These are phyloP conservation scores for Microcebus jonahi DNA, from an alignment of 2,113 vertebrate species.

Conservation along the genomic window DNA sequence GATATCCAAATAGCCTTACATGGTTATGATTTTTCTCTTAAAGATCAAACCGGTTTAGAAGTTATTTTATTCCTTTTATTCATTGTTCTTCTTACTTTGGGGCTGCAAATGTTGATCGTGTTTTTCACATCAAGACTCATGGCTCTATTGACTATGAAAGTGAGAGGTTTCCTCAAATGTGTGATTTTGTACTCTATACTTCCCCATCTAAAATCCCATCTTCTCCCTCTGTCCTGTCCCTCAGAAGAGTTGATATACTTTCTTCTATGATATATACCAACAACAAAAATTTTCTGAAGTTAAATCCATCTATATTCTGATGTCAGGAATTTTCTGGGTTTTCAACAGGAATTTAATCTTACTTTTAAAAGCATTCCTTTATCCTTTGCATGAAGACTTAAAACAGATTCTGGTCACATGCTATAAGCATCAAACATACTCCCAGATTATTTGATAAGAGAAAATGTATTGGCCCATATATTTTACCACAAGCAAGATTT, in stretches of 20 bases:
- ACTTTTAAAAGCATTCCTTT: slow-evolving; percentile 51
- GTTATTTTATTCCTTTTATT: slow-evolving; percentile 22
- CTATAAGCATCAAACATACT: not conserved
- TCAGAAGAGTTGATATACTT: not conserved
- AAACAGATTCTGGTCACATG: slow-evolving; percentile 14
- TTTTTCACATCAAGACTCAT: not conserved
- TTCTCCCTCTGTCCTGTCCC: not conserved
- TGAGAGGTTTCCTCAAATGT: not conserved
- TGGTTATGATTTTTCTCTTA: not conserved
- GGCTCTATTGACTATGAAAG: not conserved
- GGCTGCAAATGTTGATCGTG: not conserved
- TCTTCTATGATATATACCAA: not conserved
- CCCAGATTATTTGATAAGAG: slow-evolving; percentile 18
- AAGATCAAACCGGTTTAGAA: not conserved
- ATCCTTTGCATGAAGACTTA: slow-evolving; percentile 34
- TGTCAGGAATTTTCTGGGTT: slow-evolving; percentile 4
- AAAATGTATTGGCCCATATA: not conserved
- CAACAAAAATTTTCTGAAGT: not conserved
- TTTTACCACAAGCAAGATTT: not conserved
- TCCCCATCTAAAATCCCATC: not conserved
- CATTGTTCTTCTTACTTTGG: not conserved
- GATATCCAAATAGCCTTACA: not conserved
- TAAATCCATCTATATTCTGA: not conserved
- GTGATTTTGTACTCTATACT: not conserved
- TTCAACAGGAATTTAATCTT: slow-evolving; percentile 37